Percentiles rank a stretch among this genome's conserved stretches.
phyloP scores from a whole-genome alignment of 2,797 vertebrate species.

The Chelonia mydas region DNA sequence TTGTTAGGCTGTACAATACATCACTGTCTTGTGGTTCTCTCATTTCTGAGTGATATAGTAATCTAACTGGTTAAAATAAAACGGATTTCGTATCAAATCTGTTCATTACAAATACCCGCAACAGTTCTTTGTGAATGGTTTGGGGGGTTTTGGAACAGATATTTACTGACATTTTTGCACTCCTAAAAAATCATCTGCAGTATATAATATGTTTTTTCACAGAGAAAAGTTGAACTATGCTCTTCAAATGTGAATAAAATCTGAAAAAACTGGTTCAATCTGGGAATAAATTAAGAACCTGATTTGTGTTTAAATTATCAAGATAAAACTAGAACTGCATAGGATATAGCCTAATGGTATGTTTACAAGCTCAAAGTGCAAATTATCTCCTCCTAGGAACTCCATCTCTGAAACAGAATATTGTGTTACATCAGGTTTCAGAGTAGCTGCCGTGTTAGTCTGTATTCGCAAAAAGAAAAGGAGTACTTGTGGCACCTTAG shows the following conservation, averaged over 20 bases:
- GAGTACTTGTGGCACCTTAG: too few species aligned
- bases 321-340: background rate
- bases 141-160: accelerated
- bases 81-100: background rate
- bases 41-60: background rate
- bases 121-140: accelerated
- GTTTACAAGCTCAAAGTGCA: background rate
- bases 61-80: background rate
- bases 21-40: background rate
- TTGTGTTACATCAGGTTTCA: background rate
- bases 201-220: accelerated
- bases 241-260: background rate
- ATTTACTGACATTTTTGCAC: background rate
- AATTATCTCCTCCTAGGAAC: background rate
- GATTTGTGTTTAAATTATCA: background rate
- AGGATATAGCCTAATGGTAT: background rate
- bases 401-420: background rate
- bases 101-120: background rate
- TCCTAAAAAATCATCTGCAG: background rate
- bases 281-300: background rate
- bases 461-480: too few species aligned
- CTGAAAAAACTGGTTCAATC: background rate
- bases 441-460: too few species aligned
- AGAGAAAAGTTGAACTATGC: background rate
- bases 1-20: background rate